Base-by-base conservation (phyloP, 1,140 invertebrate genomes). In the Chironomus tepperi region DNA sequence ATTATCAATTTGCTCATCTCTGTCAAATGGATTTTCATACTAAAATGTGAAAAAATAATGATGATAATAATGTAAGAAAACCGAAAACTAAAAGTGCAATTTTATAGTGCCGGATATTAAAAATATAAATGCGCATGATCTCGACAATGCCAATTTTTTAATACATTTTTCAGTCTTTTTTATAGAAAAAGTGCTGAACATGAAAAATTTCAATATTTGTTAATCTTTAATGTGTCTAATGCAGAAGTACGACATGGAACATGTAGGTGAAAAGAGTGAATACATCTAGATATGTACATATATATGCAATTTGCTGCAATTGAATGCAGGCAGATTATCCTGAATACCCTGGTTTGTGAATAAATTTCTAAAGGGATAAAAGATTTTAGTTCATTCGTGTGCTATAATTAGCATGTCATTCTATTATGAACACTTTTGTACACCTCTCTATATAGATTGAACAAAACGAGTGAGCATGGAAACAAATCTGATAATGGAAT, bases 171-270 rank as follows among this genome's bases (percentile, higher is more conserved):
- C 43, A 2, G 8, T 15, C 15, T 8, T 47, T 15, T 57, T n/a
- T 57, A 12, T 34, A 34, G 1, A 34, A 34, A 34, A 34, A 34
- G 24, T 2, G 5, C 24, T 5, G 24, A 34, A 34, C 24, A 34
- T 34, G 24, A 34, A 34, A 34, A 34, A 34, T 15, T 15, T 57
- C 47, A n/a, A 57, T 57, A 57, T 57, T 57, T 57, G 47, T 70
- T 70, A 70, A 70, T 70, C 65, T 70, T 70, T 70, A 21, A 70
- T 70, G 65, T 21, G 65, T 70, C 65, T 18, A 70, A 70, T 70
- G 65, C 19, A 70, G 65, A 70, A 18, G 24, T 34, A 34, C 24
- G 24, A 34, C 24, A 34, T 34, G 24, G 24, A 34, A 5, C 5
- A 34, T 34, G 24, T 34, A 34, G 24, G 24, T 34, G 24, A 34